A percentile compares a stretch with the other conserved stretches of the same genome.
phyloP scores from a whole-genome alignment of 2,113 vertebrate genomes.

The Chaetura pelagica region DNA sequence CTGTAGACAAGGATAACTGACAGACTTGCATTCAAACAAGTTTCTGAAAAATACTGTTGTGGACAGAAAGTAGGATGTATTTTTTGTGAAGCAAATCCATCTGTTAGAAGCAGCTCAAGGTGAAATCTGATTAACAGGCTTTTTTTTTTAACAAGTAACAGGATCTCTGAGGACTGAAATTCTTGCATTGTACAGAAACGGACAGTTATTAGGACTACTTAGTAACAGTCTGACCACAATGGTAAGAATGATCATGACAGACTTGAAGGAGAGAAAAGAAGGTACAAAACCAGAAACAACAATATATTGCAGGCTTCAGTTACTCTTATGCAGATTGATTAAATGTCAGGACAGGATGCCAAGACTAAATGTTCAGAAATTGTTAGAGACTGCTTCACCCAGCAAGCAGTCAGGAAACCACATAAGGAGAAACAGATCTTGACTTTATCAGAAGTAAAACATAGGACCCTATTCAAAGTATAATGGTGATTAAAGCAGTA shows the following conservation, averaged over 20 bases:
- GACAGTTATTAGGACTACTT: fast-evolving
- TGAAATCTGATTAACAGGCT: not conserved
- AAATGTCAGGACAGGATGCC: not conserved
- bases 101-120: not conserved
- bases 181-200: not conserved
- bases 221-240: not conserved
- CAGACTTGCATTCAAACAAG: not conserved
- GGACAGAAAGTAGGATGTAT: not conserved
- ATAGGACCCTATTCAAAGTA: not conserved
- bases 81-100: not conserved
- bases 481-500: not conserved
- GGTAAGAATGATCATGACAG: not conserved
- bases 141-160: not conserved
- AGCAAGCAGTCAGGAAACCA: not conserved
- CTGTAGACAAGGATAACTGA: not conserved
- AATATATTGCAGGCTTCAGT: not conserved
- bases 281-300: not conserved
- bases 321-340: not conserved
- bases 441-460: not conserved
- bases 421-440: not conserved
- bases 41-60: fast-evolving
- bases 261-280: not conserved
- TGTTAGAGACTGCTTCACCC: not conserved
- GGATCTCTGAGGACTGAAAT: not conserved
- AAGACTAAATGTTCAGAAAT: not conserved